Conservation (phyloP, 64 coral and sea anemone species). For the Actinia equina region DNA sequence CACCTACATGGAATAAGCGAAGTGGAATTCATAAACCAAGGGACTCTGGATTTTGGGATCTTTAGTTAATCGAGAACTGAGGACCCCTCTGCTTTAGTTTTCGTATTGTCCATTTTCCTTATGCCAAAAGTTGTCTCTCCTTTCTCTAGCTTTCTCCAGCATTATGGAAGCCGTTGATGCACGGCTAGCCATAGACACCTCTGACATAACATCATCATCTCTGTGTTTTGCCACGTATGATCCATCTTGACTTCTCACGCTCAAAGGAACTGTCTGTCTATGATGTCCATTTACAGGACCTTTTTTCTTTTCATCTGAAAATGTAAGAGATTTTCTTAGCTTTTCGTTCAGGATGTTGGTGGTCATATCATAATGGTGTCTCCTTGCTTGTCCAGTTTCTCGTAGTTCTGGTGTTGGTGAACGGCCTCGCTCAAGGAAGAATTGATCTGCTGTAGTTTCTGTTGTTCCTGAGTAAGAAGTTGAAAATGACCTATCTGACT, state of each 20-base stretch:
- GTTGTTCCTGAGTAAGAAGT: constrained; percentile 26
- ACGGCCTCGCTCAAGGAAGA: constrained; percentile 82
- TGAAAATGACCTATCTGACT: constrained; percentile 36
- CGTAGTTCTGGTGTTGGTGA: constrained; percentile 93
- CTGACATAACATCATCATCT: constrained; percentile 89
- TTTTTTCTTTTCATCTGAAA: constrained; percentile 45
- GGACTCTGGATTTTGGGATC: background rate
- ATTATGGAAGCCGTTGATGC: constrained; percentile 75
- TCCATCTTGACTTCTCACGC: constrained; percentile 46
- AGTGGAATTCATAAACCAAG: background rate
- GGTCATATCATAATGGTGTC: constrained; percentile 92
- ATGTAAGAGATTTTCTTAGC: constrained; percentile 38
- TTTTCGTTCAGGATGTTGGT: constrained; percentile 79
- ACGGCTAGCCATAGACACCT: constrained; percentile 71
- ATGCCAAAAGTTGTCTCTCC: constrained; percentile 83
- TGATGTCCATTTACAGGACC: constrained; percentile 2
- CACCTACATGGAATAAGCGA: no score
- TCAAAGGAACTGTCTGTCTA: constrained; percentile 16
- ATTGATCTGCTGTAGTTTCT: constrained; percentile 42
- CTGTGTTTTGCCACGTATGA: constrained; percentile 36
- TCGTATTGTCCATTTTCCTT: constrained; percentile 10
- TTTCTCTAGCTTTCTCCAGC: constrained; percentile 69
- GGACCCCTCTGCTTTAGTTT: background rate
- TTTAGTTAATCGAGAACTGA: background rate
- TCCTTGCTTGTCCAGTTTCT: constrained; percentile 51